Evolutionary conservation across 1,140 invertebrate species (phyloP).

Genomic region (Heliconius nattereri): DNA sequence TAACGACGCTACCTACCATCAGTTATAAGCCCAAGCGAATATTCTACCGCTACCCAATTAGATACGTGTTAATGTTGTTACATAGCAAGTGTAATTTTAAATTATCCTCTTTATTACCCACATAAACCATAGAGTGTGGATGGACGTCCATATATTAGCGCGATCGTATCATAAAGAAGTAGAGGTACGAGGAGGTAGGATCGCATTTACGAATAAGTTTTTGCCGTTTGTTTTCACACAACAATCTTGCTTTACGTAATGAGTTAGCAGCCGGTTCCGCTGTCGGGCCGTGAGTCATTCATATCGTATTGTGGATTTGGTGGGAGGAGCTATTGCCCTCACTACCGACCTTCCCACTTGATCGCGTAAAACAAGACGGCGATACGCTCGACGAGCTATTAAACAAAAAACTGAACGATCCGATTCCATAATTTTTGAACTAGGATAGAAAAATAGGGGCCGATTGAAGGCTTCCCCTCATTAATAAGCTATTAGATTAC

Average conservation of each 20-base stretch:
- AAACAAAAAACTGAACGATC: constrained; percentile 61
- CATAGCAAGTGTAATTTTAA: constrained; percentile 67
- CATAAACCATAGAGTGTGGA: constrained; percentile 64
- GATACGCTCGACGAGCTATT: constrained; percentile 53
- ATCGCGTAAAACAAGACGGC: constrained; percentile 64
- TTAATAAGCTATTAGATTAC: constrained; percentile 81
- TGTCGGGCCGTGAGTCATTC: constrained; percentile 61
- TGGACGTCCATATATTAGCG: constrained; percentile 65
- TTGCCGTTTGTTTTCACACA: constrained; percentile 74
- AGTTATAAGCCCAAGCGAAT: constrained; percentile 23
- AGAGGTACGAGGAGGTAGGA: constrained; percentile 53
- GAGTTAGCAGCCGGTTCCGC: constrained; percentile 62
- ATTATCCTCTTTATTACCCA: constrained; percentile 70
- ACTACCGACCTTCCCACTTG: constrained; percentile 67
- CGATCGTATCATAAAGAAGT: constrained; percentile 63
- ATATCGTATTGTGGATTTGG: constrained; percentile 76
- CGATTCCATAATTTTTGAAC: constrained; percentile 72
- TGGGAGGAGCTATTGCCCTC: constrained; percentile 70
- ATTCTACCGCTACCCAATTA: constrained; percentile 34
- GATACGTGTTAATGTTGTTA: constrained; percentile 45
- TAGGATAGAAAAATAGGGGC: constrained; percentile 78
- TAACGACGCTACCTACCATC: constrained; percentile 29
- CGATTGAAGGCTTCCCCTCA: constrained; percentile 72
- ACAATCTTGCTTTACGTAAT: constrained; percentile 69
- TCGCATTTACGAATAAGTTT: constrained; percentile 60